phyloP scores from a whole-genome alignment of 37 sponge, comb jelly and placozoan genomes.

The Axinella damicornis region DNA sequence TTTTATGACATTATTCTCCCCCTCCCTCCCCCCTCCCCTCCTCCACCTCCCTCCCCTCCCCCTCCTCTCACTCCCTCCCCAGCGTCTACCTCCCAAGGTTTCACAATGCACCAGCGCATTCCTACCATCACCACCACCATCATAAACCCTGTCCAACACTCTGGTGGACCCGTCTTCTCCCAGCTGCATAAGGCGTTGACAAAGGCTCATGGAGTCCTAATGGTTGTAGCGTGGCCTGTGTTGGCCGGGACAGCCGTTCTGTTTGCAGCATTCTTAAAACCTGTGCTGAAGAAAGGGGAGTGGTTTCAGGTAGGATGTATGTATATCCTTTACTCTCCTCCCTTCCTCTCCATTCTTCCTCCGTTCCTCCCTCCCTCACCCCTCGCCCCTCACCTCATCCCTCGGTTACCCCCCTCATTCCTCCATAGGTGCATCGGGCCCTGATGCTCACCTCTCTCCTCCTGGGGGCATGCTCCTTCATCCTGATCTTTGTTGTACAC shows the following conservation, averaged over 20 bases:
- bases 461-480: conserved; percentile 28
- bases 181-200: background rate
- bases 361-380: no score
- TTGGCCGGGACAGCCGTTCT: background rate
- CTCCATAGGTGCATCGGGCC: conserved; percentile 40
- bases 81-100: no score
- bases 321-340: no score
- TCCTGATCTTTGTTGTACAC: conserved; percentile 42
- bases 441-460: conserved; percentile 52
- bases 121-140: background rate
- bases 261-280: background rate
- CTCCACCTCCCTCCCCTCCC: no score
- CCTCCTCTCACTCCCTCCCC: no score
- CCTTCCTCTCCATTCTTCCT: no score
- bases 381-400: no score
- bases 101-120: background rate
- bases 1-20: no score
- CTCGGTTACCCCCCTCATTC: background rate
- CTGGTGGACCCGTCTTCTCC: background rate
- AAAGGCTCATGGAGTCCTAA: background rate
- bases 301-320: background rate
- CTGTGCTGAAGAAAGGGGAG: background rate
- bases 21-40: no score
- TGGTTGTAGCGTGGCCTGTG: conserved; percentile 3
- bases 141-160: background rate